Evolutionary conservation across 2,797 vertebrate species (phyloP).

Genomic region (Phataginus tetradactyla): DNA sequence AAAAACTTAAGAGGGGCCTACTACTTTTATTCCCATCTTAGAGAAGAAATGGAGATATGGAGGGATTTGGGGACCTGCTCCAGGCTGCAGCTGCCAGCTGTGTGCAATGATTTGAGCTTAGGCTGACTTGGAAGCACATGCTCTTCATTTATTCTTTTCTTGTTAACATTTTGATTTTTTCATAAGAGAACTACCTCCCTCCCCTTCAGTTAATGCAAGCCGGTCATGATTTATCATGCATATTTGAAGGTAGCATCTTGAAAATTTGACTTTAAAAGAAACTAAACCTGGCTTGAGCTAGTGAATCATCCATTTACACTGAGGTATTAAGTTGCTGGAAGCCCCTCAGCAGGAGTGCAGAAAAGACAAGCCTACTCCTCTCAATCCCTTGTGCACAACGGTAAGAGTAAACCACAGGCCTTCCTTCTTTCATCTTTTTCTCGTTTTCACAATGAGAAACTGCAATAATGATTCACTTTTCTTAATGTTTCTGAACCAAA

Average conservation of each 20-base stretch:
- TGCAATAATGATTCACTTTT: conserved; percentile 38
- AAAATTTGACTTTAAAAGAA: neutral
- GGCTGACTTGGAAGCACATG: neutral
- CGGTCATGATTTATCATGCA: neutral
- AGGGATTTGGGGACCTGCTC: neutral
- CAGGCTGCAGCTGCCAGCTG: neutral
- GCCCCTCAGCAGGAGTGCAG: neutral
- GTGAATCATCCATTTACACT: neutral
- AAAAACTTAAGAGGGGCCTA: neutral
- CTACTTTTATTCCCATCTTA: neutral
- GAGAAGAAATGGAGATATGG: neutral
- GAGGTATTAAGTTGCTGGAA: neutral
- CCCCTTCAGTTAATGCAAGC: neutral
- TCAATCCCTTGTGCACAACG: neutral
- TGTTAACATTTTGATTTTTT: neutral
- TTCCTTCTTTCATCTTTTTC: neutral
- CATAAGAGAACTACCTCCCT: neutral
- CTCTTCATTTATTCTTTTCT: neutral
- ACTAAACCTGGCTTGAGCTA: neutral
- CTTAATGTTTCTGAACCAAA: conserved; percentile 23
- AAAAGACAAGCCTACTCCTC: neutral
- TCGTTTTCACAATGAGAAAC: neutral
- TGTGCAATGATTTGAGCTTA: neutral
- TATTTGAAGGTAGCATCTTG: neutral
- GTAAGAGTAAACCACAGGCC: neutral